Evolutionary conservation across 2,113 vertebrate genomes (phyloP), one percentile per base, ranked within the genome.

Genomic region (Crypturellus undulatus): DNA sequence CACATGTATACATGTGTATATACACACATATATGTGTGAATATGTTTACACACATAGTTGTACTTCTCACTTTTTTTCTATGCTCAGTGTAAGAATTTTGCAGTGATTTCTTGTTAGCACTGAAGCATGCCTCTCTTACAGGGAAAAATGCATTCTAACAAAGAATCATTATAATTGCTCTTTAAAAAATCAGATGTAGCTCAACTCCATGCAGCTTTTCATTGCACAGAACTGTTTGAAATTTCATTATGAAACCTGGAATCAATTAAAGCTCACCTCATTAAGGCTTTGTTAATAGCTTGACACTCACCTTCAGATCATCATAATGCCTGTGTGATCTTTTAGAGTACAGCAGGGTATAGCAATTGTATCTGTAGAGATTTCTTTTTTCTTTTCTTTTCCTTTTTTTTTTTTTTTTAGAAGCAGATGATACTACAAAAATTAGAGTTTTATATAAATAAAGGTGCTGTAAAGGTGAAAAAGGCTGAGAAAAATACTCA

Each of bases 191-290:
- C 62, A 21, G 60, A n/a, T 2, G 12, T 64, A 58, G 26, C 15
- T 76, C 20, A 81, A 62, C n/a, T 91, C 17, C 52, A 62, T 51
- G 22, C 34, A 79, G 65, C 12, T 79, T 58, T 24, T 84, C 42
- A 89, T 52, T 34, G 4, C 36, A 87, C 11, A 89, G 43, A 81
- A 64, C 65, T 64, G 22, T 45, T 34, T 79, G 65, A 93, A 71
- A 64, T 84, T 43, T 81, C 65, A 47, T 80, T 79, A 65, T 6
- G 10, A 93, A 91, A 65, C 17, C 38, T 72, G 34, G 9, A 93
- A 79, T 72, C 43, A 79, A 13, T 83, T 93, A 95, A 84, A 91
- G 13, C 40, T 94, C 63, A 64, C 20, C 25, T 79, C 84, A 18
- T 62, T 54, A 76, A 24, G 30, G 20, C 16, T 69, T 87, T 93